Evolutionary conservation across 2,113 vertebrate genomes (phyloP), one percentile per base, ranked within the genome.

Genomic region (Nothoprocta pentlandii): DNA sequence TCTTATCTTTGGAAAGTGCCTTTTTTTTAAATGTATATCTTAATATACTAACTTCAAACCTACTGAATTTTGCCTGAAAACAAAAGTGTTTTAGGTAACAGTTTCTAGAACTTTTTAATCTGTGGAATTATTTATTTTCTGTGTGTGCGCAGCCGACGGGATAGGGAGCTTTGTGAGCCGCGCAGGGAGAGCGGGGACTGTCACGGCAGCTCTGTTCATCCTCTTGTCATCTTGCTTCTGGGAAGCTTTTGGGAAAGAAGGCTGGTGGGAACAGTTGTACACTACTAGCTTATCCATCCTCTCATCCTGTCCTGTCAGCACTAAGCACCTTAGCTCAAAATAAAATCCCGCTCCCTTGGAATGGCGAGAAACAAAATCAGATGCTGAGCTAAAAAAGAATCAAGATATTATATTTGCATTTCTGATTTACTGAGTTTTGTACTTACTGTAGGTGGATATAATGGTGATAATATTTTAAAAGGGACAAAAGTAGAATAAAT

Each of bases 101-200:
- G 11, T 54, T 54, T 54, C 53, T 53, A 53, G 51, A 34, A 26
- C 53, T 28, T 54, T 54, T 54, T 15, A 54, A 54, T 14, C 53
- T 54, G 53, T 54, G 53, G 53, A 54, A 54, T 28, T 20, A 28
- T 54, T 39, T 54, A 28, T 54, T 54, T 54, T 53, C 22, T 51
- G 5, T 3, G 62, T 0, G 1, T 44, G 12, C 7, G 2, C 16
- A 10, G n/a, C 36, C 16, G 6, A 0, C 14, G 34, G 39, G 53
- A 34, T 51, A 12, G 14, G 16, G 34, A 6, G 14, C n/a, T 12
- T 25, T 34, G 64, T 20, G 19, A 16, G 62, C 25, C 11, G 78
- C 0, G 1, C 49, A 42, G 61, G 34, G 36, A 74, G 62, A 11
- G 19, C 7, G 25, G 12, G 34, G 67, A 23, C n/a, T 28, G 42